Percentiles rank a stretch among this genome's conserved stretches.
Evolutionary conservation across 92 coral and sea anemone genomes (phyloP).

Genomic region (Chrysogorgia sp.): DNA sequence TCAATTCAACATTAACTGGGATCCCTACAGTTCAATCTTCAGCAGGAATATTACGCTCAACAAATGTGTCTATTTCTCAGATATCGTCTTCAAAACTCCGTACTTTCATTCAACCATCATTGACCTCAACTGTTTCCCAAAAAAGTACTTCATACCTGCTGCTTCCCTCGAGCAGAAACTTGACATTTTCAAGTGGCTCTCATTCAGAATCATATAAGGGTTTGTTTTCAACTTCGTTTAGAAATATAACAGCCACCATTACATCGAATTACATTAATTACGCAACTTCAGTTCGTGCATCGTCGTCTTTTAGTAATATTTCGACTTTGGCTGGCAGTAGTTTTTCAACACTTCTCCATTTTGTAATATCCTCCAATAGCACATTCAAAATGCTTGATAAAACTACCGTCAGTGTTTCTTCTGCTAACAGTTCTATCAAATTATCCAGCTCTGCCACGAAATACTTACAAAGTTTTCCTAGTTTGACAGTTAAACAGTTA

Average conservation of each 20-base stretch:
- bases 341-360: not conserved
- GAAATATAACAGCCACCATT: not conserved
- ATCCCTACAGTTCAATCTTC: not conserved
- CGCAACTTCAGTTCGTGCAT: not conserved
- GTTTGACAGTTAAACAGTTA: not conserved
- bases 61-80: constrained; percentile 9
- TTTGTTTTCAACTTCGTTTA: not conserved
- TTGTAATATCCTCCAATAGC: not conserved
- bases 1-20: not conserved
- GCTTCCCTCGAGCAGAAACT: not conserved
- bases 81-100: not conserved
- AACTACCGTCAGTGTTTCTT: not conserved
- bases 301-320: not conserved
- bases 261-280: not conserved
- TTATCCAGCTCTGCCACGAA: not conserved
- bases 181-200: not conserved
- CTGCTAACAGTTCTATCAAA: not conserved
- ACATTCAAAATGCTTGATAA: not conserved
- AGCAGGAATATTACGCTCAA: not conserved
- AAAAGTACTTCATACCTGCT: not conserved
- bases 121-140: not conserved
- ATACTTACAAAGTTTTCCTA: not conserved
- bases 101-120: constrained; percentile 12
- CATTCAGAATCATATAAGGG: not conserved
- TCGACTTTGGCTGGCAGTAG: constrained; percentile 4